Evolutionary conservation across 2,113 vertebrate genomes (phyloP), one percentile per base, ranked within the genome.

Genomic region (Dasyornis broadbenti): DNA sequence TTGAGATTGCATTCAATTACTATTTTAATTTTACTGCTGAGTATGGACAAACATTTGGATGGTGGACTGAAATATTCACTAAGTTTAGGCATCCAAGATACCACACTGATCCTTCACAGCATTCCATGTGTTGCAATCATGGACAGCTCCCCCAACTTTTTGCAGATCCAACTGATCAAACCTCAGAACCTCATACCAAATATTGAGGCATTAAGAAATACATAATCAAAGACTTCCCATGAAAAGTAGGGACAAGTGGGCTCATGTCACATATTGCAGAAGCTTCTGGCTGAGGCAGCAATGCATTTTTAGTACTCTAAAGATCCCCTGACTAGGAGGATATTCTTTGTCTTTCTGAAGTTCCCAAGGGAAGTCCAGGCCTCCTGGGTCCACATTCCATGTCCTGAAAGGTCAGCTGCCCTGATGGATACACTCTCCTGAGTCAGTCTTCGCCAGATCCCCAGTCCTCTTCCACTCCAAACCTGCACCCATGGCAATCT

Each of bases 151-250:
- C 31, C 54, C n/a, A 82, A 0, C 10, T 53, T 45, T 12, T 6
- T 64, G n/a, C 45, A 70, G 35, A 10, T 70, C 68, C 47, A 44
- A 0, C 0, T 47, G 40, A 66, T n/a, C 22, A 40, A 35, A 47
- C 18, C 35, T 52, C 69, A 89, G 52, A 84, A 63, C 7, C 15
- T 61, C 1, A 0, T 13, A 33, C 26, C 49, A 81, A 66, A 69
- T 28, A 60, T 4, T 0, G 1, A 86, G 50, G 35, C 9, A 15
- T 1, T 17, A 80, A 52, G 23, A 70, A 93, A 83, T 8, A 49
- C 0, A 0, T 6, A 47, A 72, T 14, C 30, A 56, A 47, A 79
- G n/a, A 39, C 9, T 60, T 82, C 22, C 49, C 49, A 30, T 1
- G 3, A 54, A 66, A 86, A 75, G 13, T 0, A 15, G 6, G 39